Base-by-base conservation (phyloP, 2,797 vertebrate genomes). In the Petrocephalus schoutedeni region DNA sequence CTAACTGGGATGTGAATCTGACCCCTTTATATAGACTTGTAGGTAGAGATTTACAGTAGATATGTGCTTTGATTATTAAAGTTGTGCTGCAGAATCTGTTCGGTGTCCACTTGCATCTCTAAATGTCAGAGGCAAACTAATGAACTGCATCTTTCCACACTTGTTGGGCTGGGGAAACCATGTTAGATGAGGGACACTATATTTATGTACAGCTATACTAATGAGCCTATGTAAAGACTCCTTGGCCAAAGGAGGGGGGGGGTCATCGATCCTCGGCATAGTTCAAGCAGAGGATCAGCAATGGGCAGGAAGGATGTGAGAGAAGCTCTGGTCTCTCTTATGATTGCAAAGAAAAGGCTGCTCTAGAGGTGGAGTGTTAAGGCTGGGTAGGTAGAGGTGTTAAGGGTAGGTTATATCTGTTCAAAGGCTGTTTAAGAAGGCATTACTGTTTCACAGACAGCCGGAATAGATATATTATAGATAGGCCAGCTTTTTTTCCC, bases 401-500 rank as follows among this genome's bases (percentile, higher is more conserved):
- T 86, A n/a, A 59, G 84, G 10, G 56, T 57, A 86, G 67, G 87
- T 53, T 64, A 57, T 21, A 83, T 64, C 74, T 16, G 45, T 89
- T 89, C 41, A 85, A 88, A 59, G 64, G 71, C 58, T 89, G 32
- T 82, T 51, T 41, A 86, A 89, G 86, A 86, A 80, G 90, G 32
- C 77, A 84, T 51, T 56, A 83, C 86, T 88, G 74, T 82, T 87
- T 64, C 54, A 9, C 67, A 85, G 88, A 56, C 83, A 28, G 86
- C 51, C 3, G n/a, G 61, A 71, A 80, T 71, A 89, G 82, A 67
- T 87, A 23, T 88, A 59, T 83, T 49, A 51, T 41, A 90, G 53
- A 87, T 85, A 84, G 84, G 0, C 16, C 9, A 12, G 16, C 36
- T 45, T 85, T 59, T 87, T 32, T 32, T 45, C 45, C 58, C 32